These are phyloP conservation scores for Gymnothorax reevesii DNA, from an alignment of 2,797 vertebrate genomes.

Conservation along the genomic window DNA sequence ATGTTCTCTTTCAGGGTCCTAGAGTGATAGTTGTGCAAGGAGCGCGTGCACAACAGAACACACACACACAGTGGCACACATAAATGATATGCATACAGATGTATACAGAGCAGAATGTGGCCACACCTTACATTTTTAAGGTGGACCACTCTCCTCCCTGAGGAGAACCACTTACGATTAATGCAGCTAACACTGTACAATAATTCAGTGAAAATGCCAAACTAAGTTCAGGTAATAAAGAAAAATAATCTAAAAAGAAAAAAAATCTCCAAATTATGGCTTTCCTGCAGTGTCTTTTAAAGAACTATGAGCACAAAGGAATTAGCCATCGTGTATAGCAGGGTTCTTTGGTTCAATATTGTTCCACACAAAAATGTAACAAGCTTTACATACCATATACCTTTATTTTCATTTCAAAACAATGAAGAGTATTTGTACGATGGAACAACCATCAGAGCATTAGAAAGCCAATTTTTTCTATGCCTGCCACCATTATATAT, in stretches of 20 bases:
- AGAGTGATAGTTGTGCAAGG: background rate
- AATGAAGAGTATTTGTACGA: background rate
- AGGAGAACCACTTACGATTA: background rate
- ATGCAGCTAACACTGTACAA: background rate
- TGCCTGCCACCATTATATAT: background rate
- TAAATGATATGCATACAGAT: background rate
- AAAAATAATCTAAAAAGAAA: too few relatives aligned
- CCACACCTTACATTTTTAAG: constrained; percentile 8
- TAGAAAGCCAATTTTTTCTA: background rate
- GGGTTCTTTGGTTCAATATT: background rate
- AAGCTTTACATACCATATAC: background rate
- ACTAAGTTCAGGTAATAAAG: background rate
- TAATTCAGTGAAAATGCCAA: background rate
- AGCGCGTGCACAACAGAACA: background rate
- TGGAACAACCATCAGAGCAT: background rate
- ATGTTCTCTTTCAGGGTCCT: background rate
- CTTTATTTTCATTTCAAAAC: background rate
- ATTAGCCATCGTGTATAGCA: background rate
- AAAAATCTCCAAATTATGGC: background rate
- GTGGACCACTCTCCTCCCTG: background rate
- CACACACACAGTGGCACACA: background rate
- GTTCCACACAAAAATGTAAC: background rate
- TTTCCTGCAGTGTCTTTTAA: constrained; percentile 1
- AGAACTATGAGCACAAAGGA: background rate
- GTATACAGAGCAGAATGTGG: background rate